Conservation (phyloP, 2,113 vertebrate species). For the Perca schrenkii region DNA sequence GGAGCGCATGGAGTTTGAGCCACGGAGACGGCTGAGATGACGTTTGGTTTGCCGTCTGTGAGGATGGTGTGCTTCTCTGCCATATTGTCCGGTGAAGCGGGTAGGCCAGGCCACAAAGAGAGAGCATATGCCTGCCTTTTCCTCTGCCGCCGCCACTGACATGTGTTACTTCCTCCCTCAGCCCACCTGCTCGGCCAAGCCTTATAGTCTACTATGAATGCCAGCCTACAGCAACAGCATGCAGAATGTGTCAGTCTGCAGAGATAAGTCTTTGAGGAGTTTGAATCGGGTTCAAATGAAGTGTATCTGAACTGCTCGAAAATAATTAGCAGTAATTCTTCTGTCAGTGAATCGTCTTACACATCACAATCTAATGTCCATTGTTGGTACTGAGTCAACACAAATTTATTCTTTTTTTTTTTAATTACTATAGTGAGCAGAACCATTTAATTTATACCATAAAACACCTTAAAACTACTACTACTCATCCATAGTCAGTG, state of each 20-base stretch:
- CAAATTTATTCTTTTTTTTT: too few relatives aligned
- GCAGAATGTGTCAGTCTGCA: slow-evolving; percentile 11
- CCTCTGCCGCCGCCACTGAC: slow-evolving; percentile 61
- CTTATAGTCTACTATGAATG: not conserved
- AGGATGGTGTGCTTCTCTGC: slow-evolving; percentile 52
- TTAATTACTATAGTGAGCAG: too few relatives aligned
- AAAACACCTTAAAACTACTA: too few relatives aligned
- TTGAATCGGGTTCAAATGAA: not conserved
- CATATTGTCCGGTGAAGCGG: slow-evolving; percentile 67
- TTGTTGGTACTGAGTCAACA: too few relatives aligned
- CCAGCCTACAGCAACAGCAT: not conserved
- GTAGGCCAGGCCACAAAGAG: slow-evolving; percentile 71
- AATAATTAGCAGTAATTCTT: not conserved
- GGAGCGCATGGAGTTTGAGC: not conserved
- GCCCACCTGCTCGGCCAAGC: slow-evolving; percentile 70
- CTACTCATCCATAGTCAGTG: too few relatives aligned
- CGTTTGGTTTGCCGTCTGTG: slow-evolving; percentile 15
- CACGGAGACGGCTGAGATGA: not conserved
- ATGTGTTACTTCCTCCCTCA: slow-evolving; percentile 75
- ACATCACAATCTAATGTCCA: not conserved
- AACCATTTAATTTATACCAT: too few relatives aligned
- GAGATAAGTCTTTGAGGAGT: not conserved
- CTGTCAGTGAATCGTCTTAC: not conserved
- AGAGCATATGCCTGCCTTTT: slow-evolving; percentile 75
- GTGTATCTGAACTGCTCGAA: not conserved